These are phyloP conservation scores for Cyanocitta stelleri DNA, from an alignment of 2,113 vertebrate species.

Conservation along the genomic window DNA sequence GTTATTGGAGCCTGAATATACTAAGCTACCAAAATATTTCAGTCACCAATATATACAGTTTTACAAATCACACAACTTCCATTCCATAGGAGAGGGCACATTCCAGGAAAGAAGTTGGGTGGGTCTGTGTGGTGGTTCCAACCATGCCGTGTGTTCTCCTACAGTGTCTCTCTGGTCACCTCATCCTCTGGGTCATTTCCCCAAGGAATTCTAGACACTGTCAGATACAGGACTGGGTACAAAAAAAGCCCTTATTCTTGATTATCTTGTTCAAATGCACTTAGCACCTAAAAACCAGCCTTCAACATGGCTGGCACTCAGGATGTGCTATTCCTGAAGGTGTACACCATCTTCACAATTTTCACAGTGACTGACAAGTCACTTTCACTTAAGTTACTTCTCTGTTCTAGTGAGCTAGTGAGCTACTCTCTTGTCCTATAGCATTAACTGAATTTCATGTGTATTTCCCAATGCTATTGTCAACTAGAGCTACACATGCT, in stretches of 20 bases:
- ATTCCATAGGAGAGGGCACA: neutral
- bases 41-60: neutral
- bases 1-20: neutral
- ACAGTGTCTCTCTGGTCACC: neutral
- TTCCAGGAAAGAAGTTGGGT: neutral
- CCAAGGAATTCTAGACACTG: fast-evolving
- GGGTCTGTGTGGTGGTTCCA: neutral
- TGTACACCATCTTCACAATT: neutral
- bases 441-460: neutral
- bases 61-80: neutral
- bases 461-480: fast-evolving
- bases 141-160: neutral
- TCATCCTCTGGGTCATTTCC: neutral
- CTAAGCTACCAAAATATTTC: neutral
- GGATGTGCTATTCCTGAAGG: fast-evolving
- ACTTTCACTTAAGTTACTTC: neutral
- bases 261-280: neutral
- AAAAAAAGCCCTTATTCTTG: neutral
- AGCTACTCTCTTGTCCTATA: neutral
- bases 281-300: neutral
- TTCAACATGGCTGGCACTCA: neutral
- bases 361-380: neutral
- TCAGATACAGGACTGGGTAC: neutral
- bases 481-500: neutral
- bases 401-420: neutral